These are phyloP conservation scores for Platygyra sinensis DNA, from an alignment of 64 coral and sea anemone species.

Conservation along the genomic window DNA sequence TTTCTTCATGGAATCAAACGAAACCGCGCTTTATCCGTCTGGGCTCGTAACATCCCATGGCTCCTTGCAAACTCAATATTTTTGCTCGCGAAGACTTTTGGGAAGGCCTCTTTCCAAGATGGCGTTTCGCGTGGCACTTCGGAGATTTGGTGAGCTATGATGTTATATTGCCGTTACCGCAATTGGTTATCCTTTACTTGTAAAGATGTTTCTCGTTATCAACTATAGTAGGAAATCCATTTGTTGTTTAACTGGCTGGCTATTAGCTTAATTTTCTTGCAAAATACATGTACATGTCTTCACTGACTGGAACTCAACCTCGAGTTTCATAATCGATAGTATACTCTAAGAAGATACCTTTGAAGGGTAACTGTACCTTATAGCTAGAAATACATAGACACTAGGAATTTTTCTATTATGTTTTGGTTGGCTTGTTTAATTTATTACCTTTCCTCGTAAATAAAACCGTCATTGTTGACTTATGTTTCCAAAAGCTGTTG, in stretches of 20 bases:
- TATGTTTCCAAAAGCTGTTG: no score
- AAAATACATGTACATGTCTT: no score
- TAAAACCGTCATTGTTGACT: no score
- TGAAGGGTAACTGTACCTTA: no score
- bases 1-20: constrained; percentile 24
- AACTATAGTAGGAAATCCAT: neutral
- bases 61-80: constrained; percentile 5
- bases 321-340: no score
- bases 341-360: no score
- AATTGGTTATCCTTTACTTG: neutral
- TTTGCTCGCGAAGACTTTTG: constrained; percentile 43
- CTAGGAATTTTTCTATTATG: no score
- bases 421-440: no score
- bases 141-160: constrained; percentile 76
- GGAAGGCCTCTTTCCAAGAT: constrained; percentile 83
- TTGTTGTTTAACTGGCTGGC: neutral
- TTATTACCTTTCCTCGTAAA: no score
- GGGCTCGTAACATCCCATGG: constrained; percentile 32
- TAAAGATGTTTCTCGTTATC: neutral
- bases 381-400: no score
- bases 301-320: no score
- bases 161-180: neutral
- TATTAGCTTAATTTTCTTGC: neutral
- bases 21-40: constrained; percentile 58
- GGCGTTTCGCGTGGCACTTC: constrained; percentile 95